Conservation (phyloP, 2,888 invertebrate genomes). For the Hydriomena furcata region DNA sequence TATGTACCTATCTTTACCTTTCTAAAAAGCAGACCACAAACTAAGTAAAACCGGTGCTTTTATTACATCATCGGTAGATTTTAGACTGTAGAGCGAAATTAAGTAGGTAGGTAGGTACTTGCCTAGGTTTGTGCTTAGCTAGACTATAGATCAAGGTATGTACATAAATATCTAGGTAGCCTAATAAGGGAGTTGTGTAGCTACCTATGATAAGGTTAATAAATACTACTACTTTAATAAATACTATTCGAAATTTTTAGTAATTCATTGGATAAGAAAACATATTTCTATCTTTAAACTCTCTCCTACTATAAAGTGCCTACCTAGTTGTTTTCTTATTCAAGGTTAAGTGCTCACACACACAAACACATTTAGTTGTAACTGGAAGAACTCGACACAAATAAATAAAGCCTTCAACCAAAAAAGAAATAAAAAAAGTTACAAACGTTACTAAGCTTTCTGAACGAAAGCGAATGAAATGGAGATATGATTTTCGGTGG, state of each 20-base stretch:
- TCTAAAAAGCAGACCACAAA: too few relatives aligned
- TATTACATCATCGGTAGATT: too few relatives aligned
- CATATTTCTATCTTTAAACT: background rate
- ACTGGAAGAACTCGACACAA: constrained; percentile 62
- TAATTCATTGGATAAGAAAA: background rate
- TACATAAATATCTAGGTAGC: too few relatives aligned
- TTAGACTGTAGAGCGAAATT: too few relatives aligned
- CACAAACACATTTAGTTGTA: constrained; percentile 60
- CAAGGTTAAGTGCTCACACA: constrained; percentile 32
- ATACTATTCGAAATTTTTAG: too few relatives aligned
- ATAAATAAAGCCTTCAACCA: constrained; percentile 73
- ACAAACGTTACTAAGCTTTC: constrained; percentile 67
- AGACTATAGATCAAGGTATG: too few relatives aligned
- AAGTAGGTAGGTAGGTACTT: too few relatives aligned
- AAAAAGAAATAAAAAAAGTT: constrained; percentile 58
- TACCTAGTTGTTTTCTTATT: constrained; percentile 21
- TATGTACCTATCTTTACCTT: background rate
- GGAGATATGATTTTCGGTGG: constrained; percentile 27
- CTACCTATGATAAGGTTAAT: too few relatives aligned
- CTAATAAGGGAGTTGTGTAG: too few relatives aligned
- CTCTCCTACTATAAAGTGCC: constrained; percentile 1
- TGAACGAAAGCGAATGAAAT: constrained; percentile 63
- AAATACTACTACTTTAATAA: too few relatives aligned
- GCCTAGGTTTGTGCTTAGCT: too few relatives aligned
- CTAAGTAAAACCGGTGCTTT: too few relatives aligned